A percentile compares a stretch with the other conserved stretches of the same genome.
phyloP scores from a whole-genome alignment of 2,113 vertebrate genomes.

The Stictonetta naevosa region DNA sequence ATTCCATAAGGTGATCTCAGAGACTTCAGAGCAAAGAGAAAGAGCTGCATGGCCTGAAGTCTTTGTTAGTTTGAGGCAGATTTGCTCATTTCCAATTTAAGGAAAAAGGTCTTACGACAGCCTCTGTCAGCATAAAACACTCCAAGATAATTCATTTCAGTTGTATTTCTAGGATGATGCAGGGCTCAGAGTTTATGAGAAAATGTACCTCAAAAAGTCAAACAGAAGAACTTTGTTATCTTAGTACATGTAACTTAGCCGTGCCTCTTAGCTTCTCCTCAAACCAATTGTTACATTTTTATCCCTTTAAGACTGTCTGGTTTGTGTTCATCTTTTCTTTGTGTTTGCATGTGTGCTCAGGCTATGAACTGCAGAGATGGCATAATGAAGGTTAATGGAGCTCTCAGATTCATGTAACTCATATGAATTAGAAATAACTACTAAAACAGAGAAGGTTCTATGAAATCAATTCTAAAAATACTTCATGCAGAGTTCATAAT shows the following conservation, averaged over 20 bases:
- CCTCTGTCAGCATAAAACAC: not conserved
- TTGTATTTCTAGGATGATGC: not conserved
- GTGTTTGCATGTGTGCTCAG: not conserved
- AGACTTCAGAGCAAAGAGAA: not conserved
- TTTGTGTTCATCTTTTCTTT: not conserved
- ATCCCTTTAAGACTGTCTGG: not conserved
- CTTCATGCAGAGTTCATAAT: slow-evolving; percentile 25
- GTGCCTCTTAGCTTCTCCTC: not conserved
- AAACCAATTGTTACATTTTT: not conserved
- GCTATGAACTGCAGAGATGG: not conserved
- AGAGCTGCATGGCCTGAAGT: not conserved
- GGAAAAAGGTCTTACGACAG: not conserved
- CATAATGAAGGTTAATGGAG: slow-evolving; percentile 64
- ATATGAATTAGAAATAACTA: slow-evolving; percentile 72
- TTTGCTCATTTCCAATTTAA: not conserved
- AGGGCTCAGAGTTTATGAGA: not conserved
- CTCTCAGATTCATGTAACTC: slow-evolving; percentile 39
- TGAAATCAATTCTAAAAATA: slow-evolving; percentile 65
- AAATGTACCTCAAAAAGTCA: not conserved
- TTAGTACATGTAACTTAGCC: not conserved
- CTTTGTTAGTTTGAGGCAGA: not conserved
- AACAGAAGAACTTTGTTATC: not conserved
- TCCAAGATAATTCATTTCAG: not conserved
- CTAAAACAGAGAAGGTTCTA: slow-evolving; percentile 32
- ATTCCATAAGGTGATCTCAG: not conserved